A percentile compares a stretch with the other conserved stretches of the same genome.
Evolutionary conservation across 2,113 vertebrate genomes (phyloP).

Genomic region (Spheniscus mendiculus): DNA sequence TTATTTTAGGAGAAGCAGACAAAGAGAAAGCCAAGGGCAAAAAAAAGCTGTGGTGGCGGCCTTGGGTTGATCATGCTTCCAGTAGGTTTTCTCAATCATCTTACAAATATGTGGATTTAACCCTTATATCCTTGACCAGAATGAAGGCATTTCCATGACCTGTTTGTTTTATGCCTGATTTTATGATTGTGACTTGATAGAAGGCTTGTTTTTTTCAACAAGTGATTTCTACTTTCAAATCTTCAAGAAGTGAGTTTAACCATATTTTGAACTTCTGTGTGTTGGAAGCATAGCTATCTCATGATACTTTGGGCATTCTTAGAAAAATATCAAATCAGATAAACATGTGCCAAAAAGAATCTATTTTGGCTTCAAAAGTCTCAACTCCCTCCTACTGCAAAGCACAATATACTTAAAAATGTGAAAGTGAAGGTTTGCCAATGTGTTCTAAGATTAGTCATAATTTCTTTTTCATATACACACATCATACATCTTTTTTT

Average conservation of each 20-base stretch:
- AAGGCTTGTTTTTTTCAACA: background rate
- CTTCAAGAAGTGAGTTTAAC: background rate
- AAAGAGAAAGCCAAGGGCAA: constrained; percentile 97
- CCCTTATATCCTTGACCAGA: constrained; percentile 99
- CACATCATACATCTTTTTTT: background rate
- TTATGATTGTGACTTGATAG: constrained; percentile 82
- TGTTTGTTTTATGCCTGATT: constrained; percentile 79
- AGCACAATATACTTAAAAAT: background rate
- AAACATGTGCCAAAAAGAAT: background rate
- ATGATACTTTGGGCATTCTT: background rate
- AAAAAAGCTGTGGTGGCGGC: constrained; percentile 99
- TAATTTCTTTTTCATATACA: background rate
- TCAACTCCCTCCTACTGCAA: background rate
- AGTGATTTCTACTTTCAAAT: background rate
- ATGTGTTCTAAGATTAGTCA: background rate
- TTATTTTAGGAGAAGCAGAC: constrained; percentile 97
- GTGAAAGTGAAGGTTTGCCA: background rate
- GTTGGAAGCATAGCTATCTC: background rate
- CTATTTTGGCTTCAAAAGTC: background rate
- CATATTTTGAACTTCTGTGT: background rate
- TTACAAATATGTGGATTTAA: constrained; percentile 85
- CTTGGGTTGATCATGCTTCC: constrained; percentile 99
- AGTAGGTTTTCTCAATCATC: constrained; percentile 95
- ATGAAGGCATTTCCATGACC: constrained; percentile 73
- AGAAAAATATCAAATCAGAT: background rate